Percentiles rank a stretch among this genome's conserved stretches.
Evolutionary conservation across 2,888 invertebrate species (phyloP).

Genomic region (Athalia cordata): DNA sequence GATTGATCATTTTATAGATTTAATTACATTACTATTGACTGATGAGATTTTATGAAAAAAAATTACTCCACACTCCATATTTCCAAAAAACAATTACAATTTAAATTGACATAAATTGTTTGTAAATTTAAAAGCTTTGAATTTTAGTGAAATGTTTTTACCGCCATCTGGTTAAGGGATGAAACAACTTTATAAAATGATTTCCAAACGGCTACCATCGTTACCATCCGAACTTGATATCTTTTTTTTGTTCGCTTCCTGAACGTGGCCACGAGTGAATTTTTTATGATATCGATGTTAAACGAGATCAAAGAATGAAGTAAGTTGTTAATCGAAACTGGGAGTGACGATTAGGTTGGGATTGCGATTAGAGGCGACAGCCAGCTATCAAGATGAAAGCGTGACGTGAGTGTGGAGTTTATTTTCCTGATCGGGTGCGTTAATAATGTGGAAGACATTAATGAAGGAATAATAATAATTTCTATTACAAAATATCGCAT

Average conservation of each 20-base stretch:
- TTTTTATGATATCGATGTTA: too few species aligned
- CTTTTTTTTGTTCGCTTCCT: neutral
- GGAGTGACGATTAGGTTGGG: conserved; percentile 9
- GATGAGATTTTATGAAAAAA: conserved; percentile 31
- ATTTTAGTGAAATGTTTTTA: too few species aligned
- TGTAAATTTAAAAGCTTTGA: neutral
- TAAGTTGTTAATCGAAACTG: conserved; percentile 19
- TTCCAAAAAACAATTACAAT: conserved; percentile 28
- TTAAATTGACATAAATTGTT: conserved; percentile 16
- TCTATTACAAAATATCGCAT: conserved; percentile 24
- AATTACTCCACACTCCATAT: conserved; percentile 19
- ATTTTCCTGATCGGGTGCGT: conserved; percentile 41
- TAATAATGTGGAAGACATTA: conserved; percentile 45
- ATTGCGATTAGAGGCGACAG: conserved; percentile 13
- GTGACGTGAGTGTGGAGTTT: conserved; percentile 59
- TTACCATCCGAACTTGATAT: too few species aligned
- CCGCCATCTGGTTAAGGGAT: too few species aligned
- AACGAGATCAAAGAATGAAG: conserved; percentile 1
- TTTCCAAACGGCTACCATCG: too few species aligned
- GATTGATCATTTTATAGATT: conserved; percentile 45
- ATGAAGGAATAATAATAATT: conserved; percentile 27
- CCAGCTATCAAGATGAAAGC: conserved; percentile 59
- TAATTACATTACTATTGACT: conserved; percentile 28
- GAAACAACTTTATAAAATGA: too few species aligned
- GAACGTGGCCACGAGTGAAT: neutral